These are phyloP conservation scores for Pollenia griseotomentosa DNA, from an alignment of 2,888 invertebrate genomes.

Conservation along the genomic window DNA sequence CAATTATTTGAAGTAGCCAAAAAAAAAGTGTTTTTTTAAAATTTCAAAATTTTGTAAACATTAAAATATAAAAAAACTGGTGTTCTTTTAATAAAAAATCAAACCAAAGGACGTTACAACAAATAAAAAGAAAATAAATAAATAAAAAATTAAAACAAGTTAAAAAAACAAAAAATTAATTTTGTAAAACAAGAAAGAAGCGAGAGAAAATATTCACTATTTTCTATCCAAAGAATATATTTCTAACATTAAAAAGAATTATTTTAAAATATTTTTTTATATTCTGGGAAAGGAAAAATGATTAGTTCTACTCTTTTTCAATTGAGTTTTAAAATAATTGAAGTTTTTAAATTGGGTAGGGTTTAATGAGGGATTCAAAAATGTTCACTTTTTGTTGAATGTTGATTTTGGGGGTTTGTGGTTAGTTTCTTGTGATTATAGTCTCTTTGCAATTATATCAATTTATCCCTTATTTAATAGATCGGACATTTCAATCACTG, in stretches of 20 bases:
- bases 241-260: background rate
- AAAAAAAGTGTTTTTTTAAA: constrained; percentile 6
- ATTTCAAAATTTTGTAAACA: constrained; percentile 34
- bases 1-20: constrained; percentile 33
- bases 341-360: background rate
- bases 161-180: constrained; percentile 20
- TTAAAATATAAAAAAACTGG: constrained; percentile 45
- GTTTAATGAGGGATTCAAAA: constrained; percentile 15
- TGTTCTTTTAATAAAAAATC: constrained; percentile 34
- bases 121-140: constrained; percentile 47
- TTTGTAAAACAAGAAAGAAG: background rate
- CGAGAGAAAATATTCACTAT: background rate
- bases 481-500: background rate
- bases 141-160: constrained; percentile 17
- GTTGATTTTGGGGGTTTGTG: background rate
- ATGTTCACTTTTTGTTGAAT: constrained; percentile 11
- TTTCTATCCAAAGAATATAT: constrained; percentile 10
- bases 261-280: constrained; percentile 27
- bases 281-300: constrained; percentile 24
- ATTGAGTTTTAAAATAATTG: constrained; percentile 8
- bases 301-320: constrained; percentile 2
- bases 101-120: constrained; percentile 31
- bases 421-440: background rate
- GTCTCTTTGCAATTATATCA: constrained; percentile 25
- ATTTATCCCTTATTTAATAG: constrained; percentile 54